Base-by-base conservation (phyloP, 2,888 invertebrate species). In the Hybos culiciformis region DNA sequence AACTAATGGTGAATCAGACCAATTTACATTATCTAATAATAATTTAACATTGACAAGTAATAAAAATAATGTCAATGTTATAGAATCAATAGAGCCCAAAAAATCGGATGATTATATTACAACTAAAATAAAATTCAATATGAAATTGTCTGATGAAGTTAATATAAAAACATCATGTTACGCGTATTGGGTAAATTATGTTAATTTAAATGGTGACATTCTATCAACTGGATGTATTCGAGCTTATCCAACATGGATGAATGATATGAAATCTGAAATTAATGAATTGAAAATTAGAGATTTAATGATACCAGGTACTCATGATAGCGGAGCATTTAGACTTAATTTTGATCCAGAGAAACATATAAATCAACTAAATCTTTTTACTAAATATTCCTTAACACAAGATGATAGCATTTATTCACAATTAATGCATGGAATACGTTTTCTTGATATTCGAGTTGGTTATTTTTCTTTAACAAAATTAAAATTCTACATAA, bases 221-320 rank as follows among this genome's bases (percentile, higher is more conserved):
- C 48, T 67, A 23, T 57, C 61, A 32, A 60, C 57, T 21, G 64
- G 67, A 34, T 76, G 76, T 48, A 50, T 75, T 2, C 60, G 63
- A 17, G 71, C 71, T 1, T 63, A 67, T 48, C 74, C 76, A 1
- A 68, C 60, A 21, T 77, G 77, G 77, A 76, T 77, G 77, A 59
- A 61, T 29, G 68, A 74, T 9, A 57, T 68, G 53, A 63, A 60
- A 26, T 47, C 58, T 2, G 54, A 57, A 21, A 55, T 77, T 12
- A 70, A 70, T 2, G 58, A 62, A 21, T 55, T 68, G 42, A 67
- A 67, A 31, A 56, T 77, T 38, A 62, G 69, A 11, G 68, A 74
- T 45, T 55, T 80, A 5, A 73, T 81, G 48, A 69, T 82, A 52
- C 81, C 81, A 2, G 82, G 82, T 1, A 77, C 79, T 0, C 82